Percentiles rank a stretch among this genome's conserved stretches.
Evolutionary conservation across 2,797 vertebrate species (phyloP).

Genomic region (Neosilurus mollespiculum): DNA sequence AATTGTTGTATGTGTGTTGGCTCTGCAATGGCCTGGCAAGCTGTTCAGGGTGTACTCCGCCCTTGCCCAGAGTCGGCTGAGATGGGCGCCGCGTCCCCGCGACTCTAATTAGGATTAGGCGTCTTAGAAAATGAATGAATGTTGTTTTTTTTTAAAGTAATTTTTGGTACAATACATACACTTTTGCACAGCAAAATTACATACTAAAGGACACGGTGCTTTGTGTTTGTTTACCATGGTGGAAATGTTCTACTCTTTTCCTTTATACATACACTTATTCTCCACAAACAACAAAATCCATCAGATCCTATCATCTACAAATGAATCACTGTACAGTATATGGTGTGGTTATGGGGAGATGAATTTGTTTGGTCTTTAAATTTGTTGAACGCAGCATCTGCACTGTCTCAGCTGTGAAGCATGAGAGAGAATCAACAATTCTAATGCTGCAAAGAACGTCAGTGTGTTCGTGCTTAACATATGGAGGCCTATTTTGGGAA

Average conservation of each 20-base stretch:
- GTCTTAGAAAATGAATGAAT: not conserved
- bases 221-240: not conserved
- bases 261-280: not conserved
- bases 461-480: slow-evolving; percentile 31
- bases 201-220: not conserved
- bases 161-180: not conserved
- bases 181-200: not conserved
- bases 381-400: slow-evolving; percentile 3
- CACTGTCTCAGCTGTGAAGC: slow-evolving; percentile 17
- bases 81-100: too few species aligned
- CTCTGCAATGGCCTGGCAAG: too few species aligned
- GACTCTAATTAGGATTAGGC: too few species aligned
- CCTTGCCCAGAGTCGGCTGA: too few species aligned
- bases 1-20: too few species aligned
- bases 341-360: not conserved
- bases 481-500: slow-evolving; percentile 34
- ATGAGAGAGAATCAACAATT: slow-evolving; percentile 27
- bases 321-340: not conserved
- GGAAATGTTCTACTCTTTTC: not conserved
- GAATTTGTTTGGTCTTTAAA: not conserved
- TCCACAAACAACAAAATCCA: not conserved
- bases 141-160: not conserved
- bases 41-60: too few species aligned
- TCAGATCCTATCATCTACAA: not conserved
- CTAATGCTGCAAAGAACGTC: slow-evolving; percentile 5